phyloP scores from a whole-genome alignment of 2,797 vertebrate species.

The Peromyscus nudipes region DNA sequence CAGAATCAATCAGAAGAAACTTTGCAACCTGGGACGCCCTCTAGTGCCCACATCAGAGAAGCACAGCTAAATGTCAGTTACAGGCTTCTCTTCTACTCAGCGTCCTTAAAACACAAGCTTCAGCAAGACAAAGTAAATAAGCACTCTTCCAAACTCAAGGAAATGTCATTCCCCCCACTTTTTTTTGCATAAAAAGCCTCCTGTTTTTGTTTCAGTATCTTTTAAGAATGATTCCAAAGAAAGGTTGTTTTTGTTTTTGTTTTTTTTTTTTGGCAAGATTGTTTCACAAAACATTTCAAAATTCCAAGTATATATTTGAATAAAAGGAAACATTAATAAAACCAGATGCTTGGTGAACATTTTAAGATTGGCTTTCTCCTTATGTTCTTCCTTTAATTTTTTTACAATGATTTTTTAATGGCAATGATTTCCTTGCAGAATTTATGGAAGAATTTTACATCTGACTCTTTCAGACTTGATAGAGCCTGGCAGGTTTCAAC shows the following conservation, averaged over 20 bases:
- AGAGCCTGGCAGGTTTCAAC: fast-evolving
- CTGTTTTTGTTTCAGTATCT: background rate
- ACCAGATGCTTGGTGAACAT: background rate
- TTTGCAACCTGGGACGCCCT: slow-evolving; percentile 83
- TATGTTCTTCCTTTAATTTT: background rate
- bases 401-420: background rate
- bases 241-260: background rate
- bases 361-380: background rate
- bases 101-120: background rate
- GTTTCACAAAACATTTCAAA: background rate
- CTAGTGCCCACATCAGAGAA: slow-evolving; percentile 82
- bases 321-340: background rate
- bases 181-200: background rate
- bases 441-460: background rate
- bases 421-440: background rate
- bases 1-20: background rate
- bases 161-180: background rate
- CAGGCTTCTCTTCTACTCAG: background rate
- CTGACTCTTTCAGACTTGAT: too few species aligned
- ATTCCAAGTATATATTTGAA: background rate
- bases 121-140: background rate
- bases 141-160: background rate
- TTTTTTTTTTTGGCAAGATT: background rate
- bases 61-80: background rate
- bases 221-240: background rate